Evolutionary conservation across 2,797 vertebrate genomes (phyloP).

Genomic region (Lemur catta): DNA sequence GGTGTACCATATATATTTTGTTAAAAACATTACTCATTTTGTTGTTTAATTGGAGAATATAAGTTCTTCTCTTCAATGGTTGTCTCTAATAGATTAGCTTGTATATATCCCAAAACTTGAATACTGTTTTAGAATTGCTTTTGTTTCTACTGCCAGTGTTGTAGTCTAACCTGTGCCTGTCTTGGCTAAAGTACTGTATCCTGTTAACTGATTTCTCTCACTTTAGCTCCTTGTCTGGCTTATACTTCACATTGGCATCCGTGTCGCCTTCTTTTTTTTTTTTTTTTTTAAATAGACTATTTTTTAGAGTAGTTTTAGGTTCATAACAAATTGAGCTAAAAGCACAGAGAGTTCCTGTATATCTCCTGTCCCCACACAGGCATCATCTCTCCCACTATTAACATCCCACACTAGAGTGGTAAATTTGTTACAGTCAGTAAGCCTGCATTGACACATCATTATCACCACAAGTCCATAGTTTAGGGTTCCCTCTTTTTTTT

Average conservation of each 20-base stretch:
- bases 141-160: neutral
- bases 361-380: neutral
- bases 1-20: neutral
- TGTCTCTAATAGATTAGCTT: neutral
- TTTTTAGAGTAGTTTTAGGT: neutral
- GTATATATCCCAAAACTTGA: neutral
- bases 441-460: neutral
- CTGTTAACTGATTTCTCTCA: neutral
- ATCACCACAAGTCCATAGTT: neutral
- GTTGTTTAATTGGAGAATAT: constrained; percentile 21
- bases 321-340: neutral
- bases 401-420: neutral
- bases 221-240: neutral
- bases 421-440: neutral
- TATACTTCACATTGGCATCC: neutral
- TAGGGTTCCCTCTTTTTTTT: neutral
- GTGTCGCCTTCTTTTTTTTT: neutral
- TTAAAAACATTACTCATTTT: neutral
- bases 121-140: neutral
- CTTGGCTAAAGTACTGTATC: neutral
- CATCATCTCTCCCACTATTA: neutral
- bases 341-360: neutral
- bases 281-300: neutral
- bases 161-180: neutral
- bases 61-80: neutral